Evolutionary conservation across 2,888 invertebrate species (phyloP).

Genomic region (Arctia plantaginis): DNA sequence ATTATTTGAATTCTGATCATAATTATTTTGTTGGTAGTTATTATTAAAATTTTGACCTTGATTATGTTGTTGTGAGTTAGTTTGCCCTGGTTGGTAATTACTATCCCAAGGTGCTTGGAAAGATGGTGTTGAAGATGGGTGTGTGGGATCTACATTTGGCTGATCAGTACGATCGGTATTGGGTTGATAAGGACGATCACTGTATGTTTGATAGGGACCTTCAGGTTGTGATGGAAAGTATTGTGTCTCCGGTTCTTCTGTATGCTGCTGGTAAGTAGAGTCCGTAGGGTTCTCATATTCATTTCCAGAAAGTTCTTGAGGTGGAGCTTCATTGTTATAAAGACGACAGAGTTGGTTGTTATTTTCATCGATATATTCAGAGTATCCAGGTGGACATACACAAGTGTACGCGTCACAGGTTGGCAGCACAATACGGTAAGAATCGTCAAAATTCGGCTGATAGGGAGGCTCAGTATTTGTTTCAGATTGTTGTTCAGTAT

Average conservation of each 20-base stretch:
- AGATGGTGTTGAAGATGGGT: conserved; percentile 4
- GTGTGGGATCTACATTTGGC: neutral
- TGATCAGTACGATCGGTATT: conserved; percentile 3
- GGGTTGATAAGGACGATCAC: conserved; percentile 3
- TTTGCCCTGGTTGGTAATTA: conserved; percentile 15
- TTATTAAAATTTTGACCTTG: conserved; percentile 5
- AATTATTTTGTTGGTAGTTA: conserved; percentile 18
- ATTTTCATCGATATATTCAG: conserved; percentile 65
- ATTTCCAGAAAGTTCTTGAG: conserved; percentile 24
- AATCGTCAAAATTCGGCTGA: neutral
- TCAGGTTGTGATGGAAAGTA: neutral
- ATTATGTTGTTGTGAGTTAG: conserved; percentile 13
- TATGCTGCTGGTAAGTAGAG: neutral
- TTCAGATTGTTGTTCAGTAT: conserved; percentile 16
- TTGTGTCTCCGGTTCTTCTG: neutral
- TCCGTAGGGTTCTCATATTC: conserved; percentile 26
- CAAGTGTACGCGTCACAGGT: conserved; percentile 68
- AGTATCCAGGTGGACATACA: conserved; percentile 73
- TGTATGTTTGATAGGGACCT: neutral
- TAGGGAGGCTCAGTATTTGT: conserved; percentile 21
- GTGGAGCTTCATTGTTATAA: conserved; percentile 43
- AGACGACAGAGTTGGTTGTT: conserved; percentile 73
- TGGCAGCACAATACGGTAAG: conserved; percentile 64
- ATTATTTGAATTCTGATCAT: conserved; percentile 17
- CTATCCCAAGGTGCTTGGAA: conserved; percentile 25